Evolutionary conservation across 2,888 invertebrate genomes (phyloP), one percentile per base, ranked within the genome.

Genomic region (Dryadula phaetusa): DNA sequence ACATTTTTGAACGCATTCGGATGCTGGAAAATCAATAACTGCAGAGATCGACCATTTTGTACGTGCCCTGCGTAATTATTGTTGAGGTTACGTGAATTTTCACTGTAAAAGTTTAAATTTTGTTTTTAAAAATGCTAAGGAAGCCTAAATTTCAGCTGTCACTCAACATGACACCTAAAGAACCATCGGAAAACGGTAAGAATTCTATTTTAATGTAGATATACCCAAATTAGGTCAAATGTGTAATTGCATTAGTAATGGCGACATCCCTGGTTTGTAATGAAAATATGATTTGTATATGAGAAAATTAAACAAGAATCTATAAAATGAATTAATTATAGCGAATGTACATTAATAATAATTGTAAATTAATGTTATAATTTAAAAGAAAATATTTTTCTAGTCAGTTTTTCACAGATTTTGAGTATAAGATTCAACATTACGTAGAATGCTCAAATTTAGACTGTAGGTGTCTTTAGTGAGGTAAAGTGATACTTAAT

Each of bases 1-100:
- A 16, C 0, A 28, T 7, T 49, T 14, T 28, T 28, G 49, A 49
- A 49, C 28, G 49, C 28, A 49, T 28, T 16, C 16, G 8, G n/a
- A 10, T 25, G n/a, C 16, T n/a, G 25, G 16, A 49, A 49, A 49
- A 49, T 49, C 49, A 49, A 49, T 49, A 49, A 16, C 14, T 49
- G 49, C 49, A 49, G 7, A 3, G 49, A 8, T 14, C 10, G 10
- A 25, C n/a, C 18, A 10, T 18, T 20, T 18, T 0, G 18, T n/a
- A 18, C 42, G 8, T 7, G 49, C 14, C 4, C 6, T 22, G 25
- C 25, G 7, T 49, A 25, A 2, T 3, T 22, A 25, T 49, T n/a
- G n/a, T n/a, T n/a, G n/a, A n/a, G n/a, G n/a, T n/a, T 14, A n/a
- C 25, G 2, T 6, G n/a, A 37, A 16, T 16, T 49, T 49, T 28